Base-by-base conservation (phyloP, 2,113 vertebrate species). In the Urocynchramus pylzowi region DNA sequence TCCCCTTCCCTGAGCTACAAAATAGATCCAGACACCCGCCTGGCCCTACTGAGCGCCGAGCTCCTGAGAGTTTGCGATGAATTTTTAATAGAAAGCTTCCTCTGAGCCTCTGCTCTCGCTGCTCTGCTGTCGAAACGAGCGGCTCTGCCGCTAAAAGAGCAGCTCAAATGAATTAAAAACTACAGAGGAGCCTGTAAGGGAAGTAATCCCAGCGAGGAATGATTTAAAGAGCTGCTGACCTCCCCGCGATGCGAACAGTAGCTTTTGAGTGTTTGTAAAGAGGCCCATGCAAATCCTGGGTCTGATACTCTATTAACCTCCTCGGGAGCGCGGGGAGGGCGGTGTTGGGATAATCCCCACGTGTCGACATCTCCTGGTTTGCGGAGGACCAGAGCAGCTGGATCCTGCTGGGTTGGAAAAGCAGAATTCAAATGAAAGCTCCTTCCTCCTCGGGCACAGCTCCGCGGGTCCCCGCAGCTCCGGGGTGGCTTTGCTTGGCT, bases 41-140 rank as follows among this genome's bases (percentile, higher is more conserved):
- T 16, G 94, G 89, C 91, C 80, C 94, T 41, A 83, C 88, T 76
- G 86, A 90, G 89, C 1, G 57, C 67, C 39, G 65, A 54, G 90
- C 95, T 96, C 97, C 80, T 85, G 94, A 95, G 97, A n/a, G 81
- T 50, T 84, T 5, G 92, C 24, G 27, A 97, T 97, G 96, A 90
- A 95, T 97, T 97, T 97, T 97, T 97, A 97, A 97, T 97, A 89
- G 93, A 97, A 97, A 93, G 82, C 92, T 97, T 97, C 97, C 96
- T 97, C 37, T 6, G 64, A 92, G 84, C 78, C 96, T 39, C 94
- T 14, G 45, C n/a, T 31, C 92, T 89, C 65, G 8, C 84, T n/a
- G 84, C 90, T 94, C 87, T 1, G 75, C 68, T 45, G 28, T 17
- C 3, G 16, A 42, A 95, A 92, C 4, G 26, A 64, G 81, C 2